Conservation (phyloP, 2,797 vertebrate genomes). For the Tiaroga cobitis region DNA sequence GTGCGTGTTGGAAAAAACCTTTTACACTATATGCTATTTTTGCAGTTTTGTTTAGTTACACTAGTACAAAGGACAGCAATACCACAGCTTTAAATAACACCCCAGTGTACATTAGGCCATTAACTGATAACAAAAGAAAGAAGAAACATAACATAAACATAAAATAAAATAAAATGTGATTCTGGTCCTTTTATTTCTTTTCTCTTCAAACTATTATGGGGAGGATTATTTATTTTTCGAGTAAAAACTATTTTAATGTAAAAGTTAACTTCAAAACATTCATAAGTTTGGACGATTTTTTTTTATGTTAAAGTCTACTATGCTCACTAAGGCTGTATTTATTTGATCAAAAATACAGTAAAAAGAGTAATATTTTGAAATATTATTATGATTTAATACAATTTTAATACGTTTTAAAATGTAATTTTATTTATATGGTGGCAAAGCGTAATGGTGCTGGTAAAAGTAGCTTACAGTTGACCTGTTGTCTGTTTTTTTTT, state of each 20-base stretch:
- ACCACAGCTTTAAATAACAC: not conserved
- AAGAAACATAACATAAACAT: not conserved
- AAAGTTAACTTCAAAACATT: too few relatives aligned
- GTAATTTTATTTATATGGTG: too few relatives aligned
- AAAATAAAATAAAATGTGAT: not conserved
- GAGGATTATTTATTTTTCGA: not conserved
- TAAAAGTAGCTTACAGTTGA: not conserved
- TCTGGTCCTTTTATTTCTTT: not conserved
- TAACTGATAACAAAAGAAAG: not conserved
- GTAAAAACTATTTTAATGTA: too few relatives aligned
- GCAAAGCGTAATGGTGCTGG: too few relatives aligned
- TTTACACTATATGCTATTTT: not conserved
- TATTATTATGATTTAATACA: too few relatives aligned
- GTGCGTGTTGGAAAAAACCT: not conserved
- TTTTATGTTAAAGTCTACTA: too few relatives aligned
- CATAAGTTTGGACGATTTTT: too few relatives aligned
- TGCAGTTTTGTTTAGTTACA: not conserved
- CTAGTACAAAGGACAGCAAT: not conserved
- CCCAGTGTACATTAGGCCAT: not conserved
- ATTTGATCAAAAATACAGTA: too few relatives aligned
- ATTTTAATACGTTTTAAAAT: too few relatives aligned
- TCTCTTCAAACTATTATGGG: too few relatives aligned
- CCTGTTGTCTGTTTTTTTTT: not conserved
- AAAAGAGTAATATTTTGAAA: too few relatives aligned
- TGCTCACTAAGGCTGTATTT: too few relatives aligned